Base-by-base conservation (phyloP, 2,888 invertebrate genomes). In the Phengaris alcon region DNA sequence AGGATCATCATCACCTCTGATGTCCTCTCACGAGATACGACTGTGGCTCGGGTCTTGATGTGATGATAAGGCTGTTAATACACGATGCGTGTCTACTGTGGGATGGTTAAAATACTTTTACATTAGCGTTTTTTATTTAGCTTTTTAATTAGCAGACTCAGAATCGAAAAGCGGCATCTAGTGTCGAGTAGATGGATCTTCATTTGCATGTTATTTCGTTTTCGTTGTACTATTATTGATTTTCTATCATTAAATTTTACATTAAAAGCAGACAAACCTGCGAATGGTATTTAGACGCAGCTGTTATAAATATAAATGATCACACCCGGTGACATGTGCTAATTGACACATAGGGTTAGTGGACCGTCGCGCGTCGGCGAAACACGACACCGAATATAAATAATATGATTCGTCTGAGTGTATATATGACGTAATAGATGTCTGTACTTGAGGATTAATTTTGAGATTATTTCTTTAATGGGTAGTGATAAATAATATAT, bases 261-360 rank as follows among this genome's bases (percentile, higher is more conserved):
- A 12, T 12, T 52, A 10, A 52, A 74, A 68, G 51, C 74, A 76
- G 86, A 86, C 85, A 87, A 87, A 85, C 86, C 35, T 35, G 22
- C 22, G 3, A 35, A 35, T 35, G 35, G 35, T 88, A 89, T 87
- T 88, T 86, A 78, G 87, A 89, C 87, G 87, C 84, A 84, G 81
- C 84, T 83, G 85, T 83, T 82, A 89, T 89, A 88, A 88, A 89
- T 89, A 88, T 88, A 89, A 86, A 89, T 89, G 84, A 88, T 85
- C 82, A 80, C 80, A 80, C 80, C 80, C 82, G 82, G 82, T 79
- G 82, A 83, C 87, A 83, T 81, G 82, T 82, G 80, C 83, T 88
- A 91, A 91, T 91, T 90, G 90, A 88, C 89, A 86, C 87, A 82
- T 81, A 82, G 87, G 87, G 87, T 87, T 87, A 89, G 84, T 88